Conservation (phyloP, 2,888 invertebrate species). For the Lasioglossum villosulum region DNA sequence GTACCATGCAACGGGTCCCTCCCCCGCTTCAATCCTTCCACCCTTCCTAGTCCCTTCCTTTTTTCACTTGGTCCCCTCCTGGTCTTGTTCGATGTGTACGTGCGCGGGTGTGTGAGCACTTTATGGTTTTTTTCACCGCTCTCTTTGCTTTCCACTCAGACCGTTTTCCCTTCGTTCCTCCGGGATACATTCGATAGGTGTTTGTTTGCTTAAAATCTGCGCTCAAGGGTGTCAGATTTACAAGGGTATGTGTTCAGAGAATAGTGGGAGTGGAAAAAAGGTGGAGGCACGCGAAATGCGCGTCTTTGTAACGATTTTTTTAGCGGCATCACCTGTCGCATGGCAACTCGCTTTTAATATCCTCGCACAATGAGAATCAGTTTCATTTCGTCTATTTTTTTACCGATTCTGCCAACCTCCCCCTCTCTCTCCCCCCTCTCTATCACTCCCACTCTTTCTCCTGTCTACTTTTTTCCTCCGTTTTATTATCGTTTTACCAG, state of each 20-base stretch:
- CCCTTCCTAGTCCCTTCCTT: constrained; percentile 1
- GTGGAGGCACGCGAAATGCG: neutral
- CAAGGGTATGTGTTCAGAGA: constrained; percentile 39
- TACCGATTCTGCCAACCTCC: neutral
- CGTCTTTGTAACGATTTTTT: constrained; percentile 31
- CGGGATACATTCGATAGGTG: constrained; percentile 68
- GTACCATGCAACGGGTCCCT: constrained; percentile 36
- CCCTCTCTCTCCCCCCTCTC: too few species aligned
- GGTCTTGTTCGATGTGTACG: neutral
- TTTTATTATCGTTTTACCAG: constrained; percentile 25
- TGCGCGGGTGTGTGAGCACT: constrained; percentile 26
- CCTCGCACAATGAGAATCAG: constrained; percentile 16
- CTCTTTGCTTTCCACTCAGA: constrained; percentile 5
- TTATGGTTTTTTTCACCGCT: constrained; percentile 36
- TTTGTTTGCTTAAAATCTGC: constrained; percentile 70
- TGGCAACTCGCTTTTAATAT: constrained; percentile 36
- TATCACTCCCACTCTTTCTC: neutral
- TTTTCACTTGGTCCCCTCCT: constrained; percentile 3
- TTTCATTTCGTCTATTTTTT: neutral
- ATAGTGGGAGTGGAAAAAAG: neutral
- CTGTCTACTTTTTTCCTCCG: neutral
- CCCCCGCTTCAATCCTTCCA: constrained; percentile 15
- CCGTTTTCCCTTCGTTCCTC: constrained; percentile 31
- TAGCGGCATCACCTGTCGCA: neutral
- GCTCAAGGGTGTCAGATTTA: constrained; percentile 70